These are phyloP conservation scores for Choristoneura rosaceana DNA, from an alignment of 2,888 invertebrate species.

Conservation along the genomic window DNA sequence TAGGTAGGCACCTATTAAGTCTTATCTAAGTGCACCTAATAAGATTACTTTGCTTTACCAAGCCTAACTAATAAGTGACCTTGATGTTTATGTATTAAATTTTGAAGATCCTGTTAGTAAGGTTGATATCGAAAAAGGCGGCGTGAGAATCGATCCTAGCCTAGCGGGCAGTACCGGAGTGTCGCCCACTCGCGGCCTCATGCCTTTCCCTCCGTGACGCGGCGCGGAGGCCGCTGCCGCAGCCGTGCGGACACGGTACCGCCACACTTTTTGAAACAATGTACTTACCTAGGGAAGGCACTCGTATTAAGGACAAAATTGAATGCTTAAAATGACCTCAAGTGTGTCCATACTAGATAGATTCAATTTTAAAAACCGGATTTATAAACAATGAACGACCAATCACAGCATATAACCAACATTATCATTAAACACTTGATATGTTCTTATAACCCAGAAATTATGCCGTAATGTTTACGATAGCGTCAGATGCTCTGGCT, in stretches of 20 bases:
- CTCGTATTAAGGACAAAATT: conserved; percentile 33
- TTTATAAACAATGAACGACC: not conserved
- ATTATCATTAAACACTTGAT: conserved; percentile 14
- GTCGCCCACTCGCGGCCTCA: conserved; percentile 58
- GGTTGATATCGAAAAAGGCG: conserved; percentile 47
- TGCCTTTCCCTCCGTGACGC: conserved; percentile 60
- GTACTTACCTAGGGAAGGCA: not conserved
- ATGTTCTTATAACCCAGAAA: conserved; percentile 10
- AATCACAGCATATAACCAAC: not conserved
- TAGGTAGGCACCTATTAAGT: not conserved
- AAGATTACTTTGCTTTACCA: conserved; percentile 1
- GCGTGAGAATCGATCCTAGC: conserved; percentile 53
- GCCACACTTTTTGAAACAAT: conserved; percentile 42
- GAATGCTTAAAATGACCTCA: conserved; percentile 27
- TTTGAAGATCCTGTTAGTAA: conserved; percentile 40
- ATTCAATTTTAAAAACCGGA: not conserved
- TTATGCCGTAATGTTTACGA: conserved; percentile 19
- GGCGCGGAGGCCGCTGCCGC: conserved; percentile 26
- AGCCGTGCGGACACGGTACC: conserved; percentile 19
- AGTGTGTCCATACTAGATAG: conserved; percentile 16
- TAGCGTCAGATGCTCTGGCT: conserved; percentile 20
- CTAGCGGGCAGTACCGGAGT: conserved; percentile 42
- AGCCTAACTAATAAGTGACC: conserved; percentile 11
- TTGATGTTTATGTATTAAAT: conserved; percentile 26
- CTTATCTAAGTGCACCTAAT: conserved; percentile 1